A percentile compares a stretch with the other conserved stretches of the same genome.
phyloP scores from a whole-genome alignment of 30 jellyfish, hydroid and myxozoan genomes.

The Sanderia malayensis region DNA sequence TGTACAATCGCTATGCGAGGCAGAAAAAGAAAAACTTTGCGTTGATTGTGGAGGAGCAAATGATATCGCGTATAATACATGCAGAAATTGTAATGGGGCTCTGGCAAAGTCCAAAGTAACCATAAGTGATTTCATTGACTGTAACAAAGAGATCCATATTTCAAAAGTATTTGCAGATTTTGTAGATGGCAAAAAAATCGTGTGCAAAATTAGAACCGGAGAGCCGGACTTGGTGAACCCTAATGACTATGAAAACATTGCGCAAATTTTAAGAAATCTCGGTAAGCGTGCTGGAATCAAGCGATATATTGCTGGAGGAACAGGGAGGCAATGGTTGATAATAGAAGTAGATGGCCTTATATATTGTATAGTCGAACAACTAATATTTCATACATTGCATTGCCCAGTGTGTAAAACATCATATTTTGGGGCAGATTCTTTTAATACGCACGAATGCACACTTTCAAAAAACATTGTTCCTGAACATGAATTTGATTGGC shows the following conservation, averaged over 20 bases:
- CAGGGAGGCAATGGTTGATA: slow-evolving; percentile 32
- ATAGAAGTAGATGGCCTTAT: slow-evolving; percentile 19
- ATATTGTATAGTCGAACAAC: slow-evolving; percentile 4
- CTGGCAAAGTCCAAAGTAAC: neutral
- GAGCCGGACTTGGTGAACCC: slow-evolving; percentile 44
- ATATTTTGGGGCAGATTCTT: neutral
- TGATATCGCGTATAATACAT: neutral
- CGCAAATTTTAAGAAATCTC: slow-evolving; percentile 15
- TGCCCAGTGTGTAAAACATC: slow-evolving; percentile 4
- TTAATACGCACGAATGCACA: slow-evolving; percentile 10
- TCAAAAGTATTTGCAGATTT: neutral
- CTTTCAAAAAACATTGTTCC: neutral
- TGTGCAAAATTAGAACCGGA: neutral
- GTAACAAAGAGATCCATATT: neutral
- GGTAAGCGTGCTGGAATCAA: slow-evolving; percentile 31
- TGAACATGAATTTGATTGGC: slow-evolving; percentile 44
- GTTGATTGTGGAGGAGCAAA: slow-evolving; percentile 25
- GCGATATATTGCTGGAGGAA: slow-evolving; percentile 6
- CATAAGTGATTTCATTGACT: neutral
- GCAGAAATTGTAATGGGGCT: slow-evolving; percentile 16
- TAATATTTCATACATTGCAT: neutral
- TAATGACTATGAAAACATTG: slow-evolving; percentile 8
- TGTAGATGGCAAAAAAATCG: neutral
- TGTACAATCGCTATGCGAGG: neutral
- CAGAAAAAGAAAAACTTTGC: slow-evolving; percentile 10